Conservation (phyloP, 1,140 invertebrate species). For the Ceratina japonica region DNA sequence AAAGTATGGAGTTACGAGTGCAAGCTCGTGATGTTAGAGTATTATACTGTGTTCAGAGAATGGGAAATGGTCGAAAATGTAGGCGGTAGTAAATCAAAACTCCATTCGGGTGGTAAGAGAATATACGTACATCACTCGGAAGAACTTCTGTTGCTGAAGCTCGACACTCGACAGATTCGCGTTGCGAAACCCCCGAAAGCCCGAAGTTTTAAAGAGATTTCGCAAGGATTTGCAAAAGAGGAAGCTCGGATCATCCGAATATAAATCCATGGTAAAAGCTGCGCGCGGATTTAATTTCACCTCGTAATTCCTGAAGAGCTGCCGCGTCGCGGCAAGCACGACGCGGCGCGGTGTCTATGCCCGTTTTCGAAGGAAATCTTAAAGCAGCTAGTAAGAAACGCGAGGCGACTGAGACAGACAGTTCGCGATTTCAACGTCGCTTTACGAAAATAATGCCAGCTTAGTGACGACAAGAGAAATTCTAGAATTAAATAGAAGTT, state of each 20-base stretch:
- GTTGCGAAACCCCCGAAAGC: neutral
- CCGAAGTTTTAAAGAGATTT: constrained; percentile 48
- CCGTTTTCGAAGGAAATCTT: too few species aligned
- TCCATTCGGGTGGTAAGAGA: neutral
- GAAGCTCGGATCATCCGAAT: constrained; percentile 20
- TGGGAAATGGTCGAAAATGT: neutral
- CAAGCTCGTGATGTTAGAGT: neutral
- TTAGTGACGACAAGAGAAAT: too few species aligned
- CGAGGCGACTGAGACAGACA: too few species aligned
- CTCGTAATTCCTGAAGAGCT: constrained; percentile 30
- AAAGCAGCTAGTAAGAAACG: too few species aligned
- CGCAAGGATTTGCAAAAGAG: constrained; percentile 29
- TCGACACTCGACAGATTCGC: constrained; percentile 18
- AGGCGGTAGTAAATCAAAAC: constrained; percentile 3
- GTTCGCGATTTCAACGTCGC: too few species aligned
- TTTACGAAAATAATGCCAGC: too few species aligned
- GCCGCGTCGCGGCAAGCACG: constrained; percentile 9
- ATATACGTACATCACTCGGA: constrained; percentile 11
- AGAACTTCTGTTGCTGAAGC: neutral
- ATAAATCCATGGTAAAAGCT: constrained; percentile 44
- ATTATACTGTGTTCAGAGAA: neutral
- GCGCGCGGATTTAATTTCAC: constrained; percentile 54
- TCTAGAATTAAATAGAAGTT: too few species aligned
- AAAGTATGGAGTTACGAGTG: neutral
- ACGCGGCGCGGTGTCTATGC: too few species aligned